Evolutionary conservation across 2,113 vertebrate species (phyloP), one percentile per base, ranked within the genome.

Genomic region (Rhodinocichla rosea): DNA sequence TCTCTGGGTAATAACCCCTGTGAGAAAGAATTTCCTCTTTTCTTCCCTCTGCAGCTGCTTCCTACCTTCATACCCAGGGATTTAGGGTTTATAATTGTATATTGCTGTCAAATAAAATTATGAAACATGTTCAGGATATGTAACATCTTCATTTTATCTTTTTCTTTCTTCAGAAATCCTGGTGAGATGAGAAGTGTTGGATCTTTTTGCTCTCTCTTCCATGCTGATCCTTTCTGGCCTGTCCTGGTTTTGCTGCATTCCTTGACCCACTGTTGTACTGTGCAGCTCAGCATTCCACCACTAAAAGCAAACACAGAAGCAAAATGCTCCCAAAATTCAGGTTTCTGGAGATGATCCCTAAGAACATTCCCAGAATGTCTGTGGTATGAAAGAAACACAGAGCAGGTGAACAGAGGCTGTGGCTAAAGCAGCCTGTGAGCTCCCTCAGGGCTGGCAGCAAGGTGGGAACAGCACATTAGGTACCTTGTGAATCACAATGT

Each of bases 371-470:
- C 53, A 71, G 80, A 59, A 33, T 68, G 45, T 56, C 40, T 3
- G 1, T 65, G 70, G 15, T 65, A 4, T n/a, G 73, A 62, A 60
- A 44, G 44, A 62, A 77, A 18, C n/a, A 64, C 1, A 0, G 27
- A 85, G 3, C 6, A 22, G 20, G 47, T 75, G 70, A 50, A 45
- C 0, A n/a, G 11, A 85, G 1, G 3, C 44, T 57, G 53, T 40
- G 79, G 47, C 47, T 39, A 11, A n/a, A 83, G 45, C 30, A 63
- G 56, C 62, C 47, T 22, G 24, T 59, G 75, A 85, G 52, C 60
- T 53, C 28, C 8, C 10, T 4, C 55, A 18, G 22, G 0, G 5
- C 59, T 27, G 52, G 42, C 64, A 57, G 42, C 0, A 0, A 18
- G 50, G 45, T 47, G 86, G 60, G 47, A 26, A 15, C 28, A 57